Conservation (phyloP, 2,113 vertebrate genomes). For the Solea solea region DNA sequence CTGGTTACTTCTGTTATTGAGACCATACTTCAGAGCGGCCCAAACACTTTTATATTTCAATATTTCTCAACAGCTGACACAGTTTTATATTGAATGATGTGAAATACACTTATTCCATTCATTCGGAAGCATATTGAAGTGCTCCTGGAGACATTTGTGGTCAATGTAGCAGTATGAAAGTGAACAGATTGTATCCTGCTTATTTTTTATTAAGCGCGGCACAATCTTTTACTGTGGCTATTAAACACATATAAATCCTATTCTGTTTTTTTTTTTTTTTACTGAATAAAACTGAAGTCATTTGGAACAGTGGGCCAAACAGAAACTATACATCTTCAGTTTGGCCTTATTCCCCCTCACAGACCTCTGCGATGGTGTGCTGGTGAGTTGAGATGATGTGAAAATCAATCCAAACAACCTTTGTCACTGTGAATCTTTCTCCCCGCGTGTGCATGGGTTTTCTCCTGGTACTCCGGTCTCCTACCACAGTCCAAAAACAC, state of each 20-base stretch:
- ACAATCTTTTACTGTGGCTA: too few relatives aligned
- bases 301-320: too few relatives aligned
- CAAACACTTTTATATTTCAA: neutral
- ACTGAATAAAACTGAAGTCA: too few relatives aligned
- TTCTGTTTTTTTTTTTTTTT: too few relatives aligned
- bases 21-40: neutral
- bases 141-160: neutral
- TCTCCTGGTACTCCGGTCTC: neutral
- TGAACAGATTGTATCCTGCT: too few relatives aligned
- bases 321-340: too few relatives aligned
- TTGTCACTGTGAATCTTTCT: neutral
- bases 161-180: too few relatives aligned
- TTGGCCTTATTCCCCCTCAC: too few relatives aligned
- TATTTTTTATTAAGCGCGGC: too few relatives aligned
- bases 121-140: neutral
- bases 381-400: conserved; percentile 19
- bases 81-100: neutral
- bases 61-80: neutral
- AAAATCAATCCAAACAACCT: conserved; percentile 14
- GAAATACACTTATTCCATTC: neutral
- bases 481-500: too few relatives aligned
- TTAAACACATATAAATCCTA: too few relatives aligned
- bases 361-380: neutral
- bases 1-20: too few relatives aligned
- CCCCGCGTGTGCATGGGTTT: neutral